A percentile compares a stretch with the other conserved stretches of the same genome.
These are phyloP conservation scores for Nomada lathburiana DNA, from an alignment of 2,888 invertebrate species.

Conservation along the genomic window DNA sequence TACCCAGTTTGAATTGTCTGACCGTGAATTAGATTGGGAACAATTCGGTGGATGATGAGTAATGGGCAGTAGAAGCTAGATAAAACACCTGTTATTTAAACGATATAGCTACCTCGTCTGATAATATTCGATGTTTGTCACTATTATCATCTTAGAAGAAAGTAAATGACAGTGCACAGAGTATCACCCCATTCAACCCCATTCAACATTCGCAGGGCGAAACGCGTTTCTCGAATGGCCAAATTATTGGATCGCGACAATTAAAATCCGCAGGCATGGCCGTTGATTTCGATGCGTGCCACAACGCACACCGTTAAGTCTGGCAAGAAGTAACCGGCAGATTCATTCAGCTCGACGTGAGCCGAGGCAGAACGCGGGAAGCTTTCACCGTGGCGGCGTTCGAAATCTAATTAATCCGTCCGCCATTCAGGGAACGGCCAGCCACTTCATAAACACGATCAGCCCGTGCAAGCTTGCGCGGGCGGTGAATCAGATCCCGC, in stretches of 20 bases:
- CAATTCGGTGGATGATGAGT: no score
- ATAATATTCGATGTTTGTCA: no score
- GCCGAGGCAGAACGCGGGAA: slow-evolving; percentile 29
- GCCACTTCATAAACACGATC: slow-evolving; percentile 51
- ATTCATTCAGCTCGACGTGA: slow-evolving; percentile 46
- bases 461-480: slow-evolving; percentile 27
- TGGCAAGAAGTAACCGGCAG: neutral
- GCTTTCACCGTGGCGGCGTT: slow-evolving; percentile 50
- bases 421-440: slow-evolving; percentile 31
- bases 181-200: no score
- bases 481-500: slow-evolving; percentile 44
- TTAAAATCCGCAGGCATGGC: neutral
- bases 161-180: no score
- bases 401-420: slow-evolving; percentile 55
- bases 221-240: neutral
- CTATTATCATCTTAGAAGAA: no score
- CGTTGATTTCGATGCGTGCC: slow-evolving; percentile 15
- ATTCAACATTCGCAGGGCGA: no score
- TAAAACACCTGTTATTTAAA: no score
- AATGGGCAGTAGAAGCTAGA: no score
- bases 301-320: slow-evolving; percentile 21
- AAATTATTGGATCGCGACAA: neutral
- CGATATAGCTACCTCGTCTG: no score
- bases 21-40: no score
- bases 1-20: slow-evolving; percentile 14